Base-by-base conservation (phyloP, 2,113 vertebrate genomes). In the Athene cunicularia region DNA sequence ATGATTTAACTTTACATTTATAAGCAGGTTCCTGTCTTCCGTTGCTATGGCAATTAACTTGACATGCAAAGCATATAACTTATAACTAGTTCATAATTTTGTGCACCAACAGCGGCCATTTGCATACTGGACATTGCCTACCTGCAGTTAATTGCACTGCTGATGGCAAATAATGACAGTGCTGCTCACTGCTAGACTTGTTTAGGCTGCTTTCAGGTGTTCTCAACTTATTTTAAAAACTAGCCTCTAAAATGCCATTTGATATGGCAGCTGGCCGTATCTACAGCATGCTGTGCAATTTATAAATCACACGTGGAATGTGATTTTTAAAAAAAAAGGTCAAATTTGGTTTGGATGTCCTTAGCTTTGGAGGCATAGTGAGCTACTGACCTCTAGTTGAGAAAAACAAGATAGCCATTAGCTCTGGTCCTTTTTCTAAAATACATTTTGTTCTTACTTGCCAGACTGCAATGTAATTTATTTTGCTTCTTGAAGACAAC, bases 311-410 rank as follows among this genome's bases (percentile, higher is more conserved):
- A 70, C 53, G n/a, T 75, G 62, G 76, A 94, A 94, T 73, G 43
- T 75, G 67, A 86, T 89, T 82, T 4, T 9, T 19, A 11, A 37
- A 60, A 58, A 55, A 77, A 83, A 86, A 71, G 14, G 71, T 88
- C 60, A 94, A 43, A 56, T 75, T 94, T 84, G 45, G 24, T 75
- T 95, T 83, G n/a, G 52, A 50, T 15, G 21, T 73, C 67, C 67
- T 86, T 80, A 85, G 19, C 39, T 22, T 79, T 63, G 63, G 86
- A 98, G 73, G 37, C 14, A 90, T 52, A 93, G 86, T 90, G 72
- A 98, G 94, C 96, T 97, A 93, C 77, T 96, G 94, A 96, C 82
- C 94, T 94, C 81, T 96, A 90, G 93, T 71, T 95, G 94, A 98
- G 67, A 59, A 97, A 88, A 95, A 93, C 56, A 94, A 92, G 80